phyloP scores from a whole-genome alignment of 2,113 vertebrate species.

The Microcebus murinus region DNA sequence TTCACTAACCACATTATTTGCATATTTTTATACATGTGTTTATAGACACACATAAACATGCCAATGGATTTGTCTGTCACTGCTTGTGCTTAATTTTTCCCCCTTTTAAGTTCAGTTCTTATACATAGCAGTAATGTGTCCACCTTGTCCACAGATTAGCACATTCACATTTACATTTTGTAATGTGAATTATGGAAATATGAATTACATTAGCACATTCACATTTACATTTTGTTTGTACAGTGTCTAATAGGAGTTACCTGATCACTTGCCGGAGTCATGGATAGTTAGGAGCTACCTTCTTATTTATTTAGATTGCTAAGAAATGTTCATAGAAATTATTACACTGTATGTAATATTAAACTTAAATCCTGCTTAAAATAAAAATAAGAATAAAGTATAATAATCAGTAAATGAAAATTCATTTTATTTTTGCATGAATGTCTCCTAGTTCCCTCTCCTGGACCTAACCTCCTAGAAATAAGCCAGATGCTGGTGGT shows the following conservation, averaged over 20 bases:
- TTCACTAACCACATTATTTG: not conserved
- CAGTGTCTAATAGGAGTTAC: not conserved
- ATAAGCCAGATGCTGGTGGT: not conserved
- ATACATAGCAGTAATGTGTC: not conserved
- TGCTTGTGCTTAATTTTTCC: not conserved
- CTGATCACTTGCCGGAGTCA: not conserved
- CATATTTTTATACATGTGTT: not conserved
- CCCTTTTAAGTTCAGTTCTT: not conserved
- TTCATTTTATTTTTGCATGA: constrained; percentile 4
- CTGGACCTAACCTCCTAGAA: not conserved
- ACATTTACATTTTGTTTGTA: not conserved
- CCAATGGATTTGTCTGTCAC: not conserved
- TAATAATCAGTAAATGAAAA: not conserved
- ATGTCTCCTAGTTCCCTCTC: not conserved
- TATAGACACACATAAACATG: not conserved
- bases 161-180: not conserved
- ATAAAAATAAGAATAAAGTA: not conserved
- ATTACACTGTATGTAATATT: not conserved
- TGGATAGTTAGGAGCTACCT: not conserved
- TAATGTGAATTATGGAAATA: not conserved
- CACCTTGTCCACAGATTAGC: not conserved
- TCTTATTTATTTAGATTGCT: not conserved
- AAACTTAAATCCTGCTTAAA: not conserved
- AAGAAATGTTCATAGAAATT: not conserved
- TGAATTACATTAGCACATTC: not conserved